These are phyloP conservation scores for Cyprinodon brontotheroides DNA, from an alignment of 2,113 vertebrate genomes.

Conservation along the genomic window DNA sequence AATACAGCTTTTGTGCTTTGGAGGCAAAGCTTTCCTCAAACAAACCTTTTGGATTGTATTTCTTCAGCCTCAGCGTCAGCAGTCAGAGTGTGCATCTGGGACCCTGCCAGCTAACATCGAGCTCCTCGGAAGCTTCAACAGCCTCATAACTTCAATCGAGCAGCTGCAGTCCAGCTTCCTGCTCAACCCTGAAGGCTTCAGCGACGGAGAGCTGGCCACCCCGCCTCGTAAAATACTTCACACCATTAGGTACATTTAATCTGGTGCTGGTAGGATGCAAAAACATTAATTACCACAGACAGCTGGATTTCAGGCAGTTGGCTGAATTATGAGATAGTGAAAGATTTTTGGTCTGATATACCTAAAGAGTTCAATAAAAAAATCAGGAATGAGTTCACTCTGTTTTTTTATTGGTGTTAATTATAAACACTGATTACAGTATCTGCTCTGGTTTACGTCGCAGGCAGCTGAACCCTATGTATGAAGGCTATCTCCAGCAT, in stretches of 20 bases:
- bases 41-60: background rate
- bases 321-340: too few relatives aligned
- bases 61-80: constrained; percentile 6
- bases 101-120: constrained; percentile 84
- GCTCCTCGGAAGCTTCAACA: constrained; percentile 90
- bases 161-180: constrained; percentile 94
- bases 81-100: constrained; percentile 78
- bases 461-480: constrained; percentile 98
- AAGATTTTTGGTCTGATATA: too few relatives aligned
- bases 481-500: constrained; percentile 96
- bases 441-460: constrained; percentile 1
- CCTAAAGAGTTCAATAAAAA: too few relatives aligned
- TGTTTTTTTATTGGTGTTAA: too few relatives aligned
- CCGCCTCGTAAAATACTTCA: constrained; percentile 90
- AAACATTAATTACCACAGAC: too few relatives aligned
- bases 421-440: background rate
- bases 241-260: constrained; percentile 85
- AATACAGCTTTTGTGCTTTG: background rate
- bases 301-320: too few relatives aligned
- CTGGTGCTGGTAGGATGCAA: background rate
- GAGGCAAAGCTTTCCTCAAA: background rate
- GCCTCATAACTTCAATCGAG: constrained; percentile 90
- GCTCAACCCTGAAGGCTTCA: constrained; percentile 88
- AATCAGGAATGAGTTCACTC: too few relatives aligned
- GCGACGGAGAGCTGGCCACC: constrained; percentile 88